Evolutionary conservation across 2,888 invertebrate species (phyloP), one percentile per base, ranked within the genome.

Genomic region (Phrixothrix hirtus): DNA sequence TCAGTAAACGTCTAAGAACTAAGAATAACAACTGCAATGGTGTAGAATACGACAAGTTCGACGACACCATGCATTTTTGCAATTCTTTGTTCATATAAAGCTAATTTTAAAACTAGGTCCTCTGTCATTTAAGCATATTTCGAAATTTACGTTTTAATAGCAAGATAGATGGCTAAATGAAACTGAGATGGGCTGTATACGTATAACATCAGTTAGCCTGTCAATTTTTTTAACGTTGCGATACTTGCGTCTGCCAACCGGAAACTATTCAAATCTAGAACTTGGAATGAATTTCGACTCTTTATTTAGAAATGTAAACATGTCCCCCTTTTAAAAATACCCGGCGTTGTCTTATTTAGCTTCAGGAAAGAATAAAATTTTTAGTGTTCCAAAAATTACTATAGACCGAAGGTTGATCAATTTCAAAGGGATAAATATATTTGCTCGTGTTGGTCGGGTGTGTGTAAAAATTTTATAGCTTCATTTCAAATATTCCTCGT

Each of bases 31-130:
- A 30, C 16, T 39, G 21, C 10, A 45, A 21, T 49, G 39, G 39
- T 44, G 31, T 39, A 45, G 49, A 49, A 49, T 49, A 44, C 26
- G 26, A 37, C 11, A 44, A 48, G 59, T 59, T 59, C 59, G 57
- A 55, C 57, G 59, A 59, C 57, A 53, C 44, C 51, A 53, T 51
- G 57, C 48, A 49, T 49, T 55, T 55, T 59, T 57, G 53, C 55
- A 55, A 41, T 55, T 51, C 56, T 51, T 59, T 57, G 51, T 44
- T 34, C 44, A 37, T 29, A 35, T 32, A 35, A 17, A n/a, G 42
- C 53, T 56, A 57, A 41, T 32, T 57, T 48, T 54, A 47, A 57
- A 59, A 59, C 48, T 59, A 41, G 56, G 57, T 57, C 54, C 37
- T 21, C 38, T 11, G 44, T 36, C 14, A 15, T 43, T 31, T 47